Evolutionary conservation across 2,113 vertebrate species (phyloP).

Genomic region (Cheirogaleus medius): DNA sequence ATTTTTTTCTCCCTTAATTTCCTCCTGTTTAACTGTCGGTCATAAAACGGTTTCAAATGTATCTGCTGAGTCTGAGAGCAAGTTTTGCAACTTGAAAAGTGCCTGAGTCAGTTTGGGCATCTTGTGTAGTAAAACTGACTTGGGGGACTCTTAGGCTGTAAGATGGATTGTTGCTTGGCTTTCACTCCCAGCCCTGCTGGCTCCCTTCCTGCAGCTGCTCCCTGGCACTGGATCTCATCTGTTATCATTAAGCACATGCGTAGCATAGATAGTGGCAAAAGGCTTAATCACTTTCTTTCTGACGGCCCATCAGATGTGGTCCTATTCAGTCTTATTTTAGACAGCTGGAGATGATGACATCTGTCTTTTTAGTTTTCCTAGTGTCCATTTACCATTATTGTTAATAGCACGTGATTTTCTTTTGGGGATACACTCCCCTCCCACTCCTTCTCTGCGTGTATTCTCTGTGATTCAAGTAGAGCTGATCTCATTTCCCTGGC

Average conservation of each 20-base stretch:
- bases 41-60: conserved; percentile 47
- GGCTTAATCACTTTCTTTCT: neutral
- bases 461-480: neutral
- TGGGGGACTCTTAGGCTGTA: neutral
- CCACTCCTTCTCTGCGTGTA: neutral
- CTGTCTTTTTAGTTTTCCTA: neutral
- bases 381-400: neutral
- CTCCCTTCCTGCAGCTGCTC: conserved; percentile 1
- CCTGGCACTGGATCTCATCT: neutral
- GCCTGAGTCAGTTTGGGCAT: conserved; percentile 7
- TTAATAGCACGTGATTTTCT: neutral
- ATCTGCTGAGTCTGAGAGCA: conserved; percentile 45
- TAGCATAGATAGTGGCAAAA: neutral
- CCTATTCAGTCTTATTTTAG: neutral
- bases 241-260: neutral
- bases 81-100: conserved; percentile 44
- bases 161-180: neutral
- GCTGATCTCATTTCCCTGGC: neutral
- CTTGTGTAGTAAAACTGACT: neutral
- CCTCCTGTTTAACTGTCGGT: conserved; percentile 39
- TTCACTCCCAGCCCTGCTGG: neutral
- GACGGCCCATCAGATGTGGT: neutral
- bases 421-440: neutral
- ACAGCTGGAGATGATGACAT: neutral
- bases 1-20: conserved; percentile 60